Evolutionary conservation across 2,113 vertebrate genomes (phyloP), one percentile per base, ranked within the genome.

Genomic region (Corydoras maculifer): DNA sequence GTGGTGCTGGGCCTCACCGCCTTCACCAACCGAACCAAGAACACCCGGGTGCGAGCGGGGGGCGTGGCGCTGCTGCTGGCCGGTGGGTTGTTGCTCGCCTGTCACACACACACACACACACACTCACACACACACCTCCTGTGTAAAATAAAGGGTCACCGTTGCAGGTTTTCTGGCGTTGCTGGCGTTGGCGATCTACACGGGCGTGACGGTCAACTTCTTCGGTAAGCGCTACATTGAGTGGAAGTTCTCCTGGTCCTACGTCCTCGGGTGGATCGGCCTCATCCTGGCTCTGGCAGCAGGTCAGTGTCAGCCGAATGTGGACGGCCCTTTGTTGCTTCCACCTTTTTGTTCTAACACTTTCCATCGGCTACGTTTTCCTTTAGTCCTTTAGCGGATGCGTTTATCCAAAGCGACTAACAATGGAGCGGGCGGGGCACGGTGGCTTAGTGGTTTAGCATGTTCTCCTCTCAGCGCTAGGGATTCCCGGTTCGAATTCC

Each of bases 221-320:
- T 92, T 91, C 55, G 90, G 90, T 15, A 90, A 91, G 59, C 88
- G 90, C 15, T 91, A 84, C 48, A 0, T 86, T 2, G 82, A 90
- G 77, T 94, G 92, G 92, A 83, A 87, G 18, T 93, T 94, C 72
- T 93, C 92, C 32, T 94, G 92, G 92, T 94, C 79, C 72, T 72
- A 69, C n/a, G 79, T 75, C 69, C 69, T 84, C 65, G 76, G 69
- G 73, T 68, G 69, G 92, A 82, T 93, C 2, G 89, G 86, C 1
- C 82, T 74, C 76, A 85, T 90, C 83, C 82, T 90, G 80, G 76
- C 18, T 32, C n/a, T 75, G 61, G 86, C 83, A 87, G 75, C 80
- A 58, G 79, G 69, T 81, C 85, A 85, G 76, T n/a, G 2, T 58
- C 29, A 25, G 18, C 1, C 18, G 1, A 25, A 25, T 25, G 18